Evolutionary conservation across 2,113 vertebrate genomes (phyloP).

Genomic region (Osmerus mordax): DNA sequence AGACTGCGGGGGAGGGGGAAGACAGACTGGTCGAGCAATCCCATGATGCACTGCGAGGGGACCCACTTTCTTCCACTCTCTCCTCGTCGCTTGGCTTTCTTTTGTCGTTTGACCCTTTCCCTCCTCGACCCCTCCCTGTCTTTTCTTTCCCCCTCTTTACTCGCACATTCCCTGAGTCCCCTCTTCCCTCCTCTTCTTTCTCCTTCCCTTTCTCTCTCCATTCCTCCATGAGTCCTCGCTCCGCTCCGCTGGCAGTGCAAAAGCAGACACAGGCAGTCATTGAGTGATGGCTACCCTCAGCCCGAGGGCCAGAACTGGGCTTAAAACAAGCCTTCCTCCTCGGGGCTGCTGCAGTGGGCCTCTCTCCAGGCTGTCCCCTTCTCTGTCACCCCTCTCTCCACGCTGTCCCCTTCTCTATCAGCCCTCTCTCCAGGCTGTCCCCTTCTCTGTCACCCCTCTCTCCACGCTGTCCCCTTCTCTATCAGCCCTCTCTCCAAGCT

Average conservation of each 20-base stretch:
- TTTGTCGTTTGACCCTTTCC: neutral
- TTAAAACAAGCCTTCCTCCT: neutral
- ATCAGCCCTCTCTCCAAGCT: neutral
- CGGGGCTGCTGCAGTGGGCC: neutral
- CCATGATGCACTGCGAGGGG: neutral
- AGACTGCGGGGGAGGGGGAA: conserved; percentile 2
- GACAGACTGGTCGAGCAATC: neutral
- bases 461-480: neutral
- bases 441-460: neutral
- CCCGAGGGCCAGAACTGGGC: conserved; percentile 26
- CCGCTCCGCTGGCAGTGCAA: conserved; percentile 42
- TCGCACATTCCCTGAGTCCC: neutral
- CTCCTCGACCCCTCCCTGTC: neutral
- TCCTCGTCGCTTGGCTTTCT: neutral
- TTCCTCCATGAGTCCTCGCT: neutral
- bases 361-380: neutral
- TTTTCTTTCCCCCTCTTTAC: conserved; percentile 4
- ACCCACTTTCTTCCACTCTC: neutral
- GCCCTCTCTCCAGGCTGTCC: neutral
- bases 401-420: too few relatives aligned
- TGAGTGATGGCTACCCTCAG: conserved; percentile 58
- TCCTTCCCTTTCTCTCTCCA: neutral
- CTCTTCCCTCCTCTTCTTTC: conserved; percentile 13
- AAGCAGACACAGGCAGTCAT: conserved; percentile 34
- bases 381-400: neutral